phyloP scores from a whole-genome alignment of 1,140 invertebrate genomes.

The Agraylea sexmaculata region DNA sequence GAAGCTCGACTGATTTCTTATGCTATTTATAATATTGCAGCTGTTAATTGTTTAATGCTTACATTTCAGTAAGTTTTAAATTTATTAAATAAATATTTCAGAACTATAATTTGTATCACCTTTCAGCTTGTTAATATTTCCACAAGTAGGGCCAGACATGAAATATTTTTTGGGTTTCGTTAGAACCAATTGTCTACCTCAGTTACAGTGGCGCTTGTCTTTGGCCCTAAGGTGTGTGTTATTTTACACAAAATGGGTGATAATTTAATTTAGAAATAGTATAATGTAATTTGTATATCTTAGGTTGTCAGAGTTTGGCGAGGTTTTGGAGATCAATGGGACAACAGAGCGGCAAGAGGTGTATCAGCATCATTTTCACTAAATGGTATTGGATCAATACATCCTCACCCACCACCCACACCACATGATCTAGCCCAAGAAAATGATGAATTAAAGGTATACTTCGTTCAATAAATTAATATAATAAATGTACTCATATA shows the following conservation, averaged over 20 bases:
- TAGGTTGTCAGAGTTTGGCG: constrained; percentile 65
- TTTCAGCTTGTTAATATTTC: constrained; percentile 70
- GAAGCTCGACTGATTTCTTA: constrained; percentile 85
- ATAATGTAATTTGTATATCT: constrained; percentile 7
- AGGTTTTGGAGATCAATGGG: constrained; percentile 78
- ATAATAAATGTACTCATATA: neutral
- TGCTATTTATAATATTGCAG: constrained; percentile 87
- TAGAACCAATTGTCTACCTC: constrained; percentile 78
- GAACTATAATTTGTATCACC: constrained; percentile 6
- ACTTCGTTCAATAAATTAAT: neutral
- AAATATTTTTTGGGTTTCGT: constrained; percentile 81
- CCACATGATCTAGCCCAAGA: constrained; percentile 76
- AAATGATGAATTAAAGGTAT: constrained; percentile 79
- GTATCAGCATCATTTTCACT: constrained; percentile 74
- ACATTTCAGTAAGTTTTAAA: constrained; percentile 72
- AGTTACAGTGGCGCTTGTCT: constrained; percentile 71
- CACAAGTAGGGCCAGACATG: constrained; percentile 74
- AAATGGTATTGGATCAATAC: constrained; percentile 67
- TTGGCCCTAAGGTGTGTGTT: constrained; percentile 66
- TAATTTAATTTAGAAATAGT: constrained; percentile 1
- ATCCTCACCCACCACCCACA: constrained; percentile 49
- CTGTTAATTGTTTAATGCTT: constrained; percentile 82
- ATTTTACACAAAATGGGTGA: neutral
- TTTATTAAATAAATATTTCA: constrained; percentile 3
- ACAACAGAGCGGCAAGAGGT: constrained; percentile 64